Evolutionary conservation across 2,113 vertebrate species (phyloP).

Genomic region (Istiophorus platypterus): DNA sequence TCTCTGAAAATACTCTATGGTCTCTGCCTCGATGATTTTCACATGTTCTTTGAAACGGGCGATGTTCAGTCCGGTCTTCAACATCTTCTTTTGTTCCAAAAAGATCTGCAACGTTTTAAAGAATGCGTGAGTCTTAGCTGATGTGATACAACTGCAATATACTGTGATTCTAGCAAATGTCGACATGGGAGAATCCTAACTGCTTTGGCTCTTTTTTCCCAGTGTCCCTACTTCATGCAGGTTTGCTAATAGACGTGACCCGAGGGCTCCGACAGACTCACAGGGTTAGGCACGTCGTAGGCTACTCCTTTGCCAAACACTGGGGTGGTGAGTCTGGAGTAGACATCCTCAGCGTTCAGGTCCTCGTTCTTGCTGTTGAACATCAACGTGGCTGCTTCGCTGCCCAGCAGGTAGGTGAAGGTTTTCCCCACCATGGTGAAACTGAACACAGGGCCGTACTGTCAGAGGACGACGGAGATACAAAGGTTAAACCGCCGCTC

Average conservation of each 20-base stretch:
- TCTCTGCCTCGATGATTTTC: slow-evolving; percentile 93
- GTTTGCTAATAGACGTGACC: not conserved
- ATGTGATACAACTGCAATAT: not conserved
- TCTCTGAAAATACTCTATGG: slow-evolving; percentile 91
- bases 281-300: slow-evolving; percentile 93
- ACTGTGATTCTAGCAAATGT: not conserved
- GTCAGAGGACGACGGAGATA: not conserved
- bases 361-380: slow-evolving; percentile 99
- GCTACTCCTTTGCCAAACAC: slow-evolving; percentile 98
- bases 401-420: slow-evolving; percentile 96
- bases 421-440: slow-evolving; percentile 99
- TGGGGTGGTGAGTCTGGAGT: slow-evolving; percentile 93
- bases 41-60: slow-evolving; percentile 92
- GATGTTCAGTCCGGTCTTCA: slow-evolving; percentile 95
- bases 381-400: slow-evolving; percentile 93
- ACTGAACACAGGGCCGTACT: slow-evolving; percentile 98
- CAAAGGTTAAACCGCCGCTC: not conserved
- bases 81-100: slow-evolving; percentile 98
- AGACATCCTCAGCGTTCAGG: slow-evolving; percentile 96
- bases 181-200: no score
- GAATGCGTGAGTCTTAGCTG: not conserved
- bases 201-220: not conserved
- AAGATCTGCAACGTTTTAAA: slow-evolving; percentile 86
- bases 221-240: not conserved
- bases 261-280: slow-evolving; percentile 72